Evolutionary conservation across 92 coral and sea anemone species (phyloP).

Genomic region (Siderastrea radians): DNA sequence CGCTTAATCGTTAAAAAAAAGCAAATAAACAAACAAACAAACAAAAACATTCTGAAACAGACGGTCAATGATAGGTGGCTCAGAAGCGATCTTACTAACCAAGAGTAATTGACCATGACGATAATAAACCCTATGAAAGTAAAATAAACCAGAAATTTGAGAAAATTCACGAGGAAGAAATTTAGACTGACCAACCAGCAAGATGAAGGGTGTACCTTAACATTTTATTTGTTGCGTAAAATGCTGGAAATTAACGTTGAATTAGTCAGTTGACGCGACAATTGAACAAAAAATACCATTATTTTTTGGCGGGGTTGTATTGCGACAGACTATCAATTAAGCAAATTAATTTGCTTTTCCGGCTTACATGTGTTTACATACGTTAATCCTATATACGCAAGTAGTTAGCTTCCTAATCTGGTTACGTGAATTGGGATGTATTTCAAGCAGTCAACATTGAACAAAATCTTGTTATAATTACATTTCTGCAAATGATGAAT

Average conservation of each 20-base stretch:
- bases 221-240: neutral
- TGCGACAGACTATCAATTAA: neutral
- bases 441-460: neutral
- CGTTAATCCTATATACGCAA: slow-evolving; percentile 6
- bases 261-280: no score
- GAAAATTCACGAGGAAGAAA: no score
- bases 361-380: slow-evolving; percentile 23
- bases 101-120: no score
- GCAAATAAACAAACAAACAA: no score
- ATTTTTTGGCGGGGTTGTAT: neutral
- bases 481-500: neutral
- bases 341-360: slow-evolving; percentile 21
- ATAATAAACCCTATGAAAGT: no score
- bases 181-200: no score
- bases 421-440: neutral
- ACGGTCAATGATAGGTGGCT: no score
- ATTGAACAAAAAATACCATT: neutral
- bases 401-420: neutral
- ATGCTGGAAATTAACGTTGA: neutral
- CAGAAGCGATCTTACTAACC: no score
- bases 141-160: no score
- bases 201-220: no score
- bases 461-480: neutral
- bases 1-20: no score
- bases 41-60: no score